Evolutionary conservation across 1,140 invertebrate genomes (phyloP).

Genomic region (Drosophila pseudoobscura): DNA sequence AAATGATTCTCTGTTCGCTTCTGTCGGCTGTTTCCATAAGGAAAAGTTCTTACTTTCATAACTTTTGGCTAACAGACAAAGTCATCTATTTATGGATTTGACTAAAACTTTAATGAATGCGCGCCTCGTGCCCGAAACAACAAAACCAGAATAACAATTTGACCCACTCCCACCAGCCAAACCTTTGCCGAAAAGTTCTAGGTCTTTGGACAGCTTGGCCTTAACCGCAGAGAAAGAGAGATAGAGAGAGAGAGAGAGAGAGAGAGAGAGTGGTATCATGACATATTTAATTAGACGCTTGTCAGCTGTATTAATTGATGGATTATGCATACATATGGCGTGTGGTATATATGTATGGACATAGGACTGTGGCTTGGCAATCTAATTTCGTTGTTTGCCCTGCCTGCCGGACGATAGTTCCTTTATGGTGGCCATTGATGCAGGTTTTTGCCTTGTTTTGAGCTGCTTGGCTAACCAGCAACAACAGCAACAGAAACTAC

Average conservation of each 20-base stretch:
- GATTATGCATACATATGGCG: constrained; percentile 48
- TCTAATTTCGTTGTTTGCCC: constrained; percentile 48
- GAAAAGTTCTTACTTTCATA: not conserved
- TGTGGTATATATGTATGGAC: not conserved
- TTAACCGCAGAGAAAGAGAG: constrained; percentile 15
- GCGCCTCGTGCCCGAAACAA: not conserved
- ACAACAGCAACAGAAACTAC: constrained; percentile 33
- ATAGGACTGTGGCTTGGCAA: constrained; percentile 7
- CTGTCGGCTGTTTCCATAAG: constrained; percentile 1
- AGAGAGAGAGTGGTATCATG: constrained; percentile 28
- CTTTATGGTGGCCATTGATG: constrained; percentile 43
- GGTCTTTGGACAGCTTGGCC: constrained; percentile 22
- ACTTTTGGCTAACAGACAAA: constrained; percentile 17
- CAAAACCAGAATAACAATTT: constrained; percentile 15
- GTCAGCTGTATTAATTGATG: constrained; percentile 72
- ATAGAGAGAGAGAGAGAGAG: too few relatives aligned
- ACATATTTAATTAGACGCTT: constrained; percentile 73
- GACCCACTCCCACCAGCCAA: not conserved
- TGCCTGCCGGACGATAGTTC: constrained; percentile 19
- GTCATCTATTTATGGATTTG: constrained; percentile 42
- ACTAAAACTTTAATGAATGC: constrained; percentile 40
- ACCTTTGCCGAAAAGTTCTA: constrained; percentile 5
- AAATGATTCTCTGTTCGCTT: constrained; percentile 23
- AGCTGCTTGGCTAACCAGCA: constrained; percentile 62
- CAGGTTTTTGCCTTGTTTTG: constrained; percentile 51